Evolutionary conservation across 2,113 vertebrate species (phyloP).

Genomic region (Lophochroa leadbeateri): DNA sequence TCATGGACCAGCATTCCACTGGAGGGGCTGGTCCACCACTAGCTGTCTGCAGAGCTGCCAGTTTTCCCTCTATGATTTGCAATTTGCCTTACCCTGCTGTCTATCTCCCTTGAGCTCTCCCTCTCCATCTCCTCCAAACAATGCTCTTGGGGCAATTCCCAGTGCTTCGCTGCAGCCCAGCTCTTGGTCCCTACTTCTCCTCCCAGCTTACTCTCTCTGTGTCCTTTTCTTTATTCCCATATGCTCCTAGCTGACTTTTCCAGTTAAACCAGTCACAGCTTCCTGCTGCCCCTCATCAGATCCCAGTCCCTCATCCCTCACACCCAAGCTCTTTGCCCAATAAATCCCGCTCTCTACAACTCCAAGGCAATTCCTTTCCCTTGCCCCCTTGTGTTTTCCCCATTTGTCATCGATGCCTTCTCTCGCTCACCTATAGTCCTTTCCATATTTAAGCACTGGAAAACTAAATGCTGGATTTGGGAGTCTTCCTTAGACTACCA

Average conservation of each 20-base stretch:
- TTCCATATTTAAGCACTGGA: not conserved
- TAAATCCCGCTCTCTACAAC: not conserved
- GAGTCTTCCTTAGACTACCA: not conserved
- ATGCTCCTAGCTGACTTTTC: not conserved
- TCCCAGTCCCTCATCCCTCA: not conserved
- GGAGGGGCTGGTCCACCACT: accelerated
- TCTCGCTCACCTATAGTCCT: not conserved
- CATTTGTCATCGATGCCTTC: not conserved
- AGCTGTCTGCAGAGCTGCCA: not conserved
- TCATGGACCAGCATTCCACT: not conserved
- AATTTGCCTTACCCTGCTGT: not conserved
- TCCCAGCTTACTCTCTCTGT: not conserved
- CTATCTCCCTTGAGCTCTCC: not conserved
- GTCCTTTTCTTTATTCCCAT: not conserved
- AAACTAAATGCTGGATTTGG: not conserved
- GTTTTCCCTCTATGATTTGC: not conserved
- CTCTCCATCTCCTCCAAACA: not conserved
- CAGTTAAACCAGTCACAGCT: not conserved
- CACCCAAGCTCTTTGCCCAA: not conserved
- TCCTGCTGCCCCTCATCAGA: not conserved
- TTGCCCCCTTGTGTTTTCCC: not conserved
- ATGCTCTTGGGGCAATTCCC: not conserved
- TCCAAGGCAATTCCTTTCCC: not conserved
- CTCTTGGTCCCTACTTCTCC: not conserved
- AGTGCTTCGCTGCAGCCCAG: not conserved